These are phyloP conservation scores for Echeneis naucrates DNA, from an alignment of 2,797 vertebrate genomes.

Conservation along the genomic window DNA sequence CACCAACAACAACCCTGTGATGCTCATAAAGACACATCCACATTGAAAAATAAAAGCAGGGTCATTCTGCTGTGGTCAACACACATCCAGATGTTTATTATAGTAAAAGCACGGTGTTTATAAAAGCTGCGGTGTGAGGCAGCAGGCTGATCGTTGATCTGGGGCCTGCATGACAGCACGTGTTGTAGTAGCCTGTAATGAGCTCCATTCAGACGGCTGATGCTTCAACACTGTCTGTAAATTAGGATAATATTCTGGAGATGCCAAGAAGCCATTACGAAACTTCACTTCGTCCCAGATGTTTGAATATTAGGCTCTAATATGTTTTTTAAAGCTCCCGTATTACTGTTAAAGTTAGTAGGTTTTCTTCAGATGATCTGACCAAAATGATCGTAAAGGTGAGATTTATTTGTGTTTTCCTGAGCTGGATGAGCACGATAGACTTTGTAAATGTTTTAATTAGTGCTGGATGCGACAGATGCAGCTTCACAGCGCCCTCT, in stretches of 20 bases:
- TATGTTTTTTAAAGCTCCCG: background rate
- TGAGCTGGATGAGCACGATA: constrained; percentile 23
- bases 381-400: constrained; percentile 2
- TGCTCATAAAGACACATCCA: background rate
- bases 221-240: background rate
- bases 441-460: constrained; percentile 64
- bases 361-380: constrained; percentile 1
- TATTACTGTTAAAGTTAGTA: background rate
- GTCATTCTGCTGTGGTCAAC: background rate
- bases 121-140: background rate
- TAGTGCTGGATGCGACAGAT: constrained; percentile 47
- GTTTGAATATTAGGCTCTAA: background rate
- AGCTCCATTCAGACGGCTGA: background rate
- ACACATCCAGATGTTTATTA: background rate
- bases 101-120: too few species aligned
- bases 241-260: background rate
- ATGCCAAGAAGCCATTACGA: background rate
- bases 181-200: background rate
- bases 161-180: background rate
- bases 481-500: constrained; percentile 85
- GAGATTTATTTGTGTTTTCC: background rate
- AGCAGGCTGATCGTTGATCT: background rate
- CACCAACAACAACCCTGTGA: background rate
- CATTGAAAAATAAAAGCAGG: background rate
- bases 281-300: background rate